Percentiles rank a stretch among this genome's conserved stretches.
Conservation (phyloP, 2,888 invertebrate genomes). For the Sthenelais limicola region DNA sequence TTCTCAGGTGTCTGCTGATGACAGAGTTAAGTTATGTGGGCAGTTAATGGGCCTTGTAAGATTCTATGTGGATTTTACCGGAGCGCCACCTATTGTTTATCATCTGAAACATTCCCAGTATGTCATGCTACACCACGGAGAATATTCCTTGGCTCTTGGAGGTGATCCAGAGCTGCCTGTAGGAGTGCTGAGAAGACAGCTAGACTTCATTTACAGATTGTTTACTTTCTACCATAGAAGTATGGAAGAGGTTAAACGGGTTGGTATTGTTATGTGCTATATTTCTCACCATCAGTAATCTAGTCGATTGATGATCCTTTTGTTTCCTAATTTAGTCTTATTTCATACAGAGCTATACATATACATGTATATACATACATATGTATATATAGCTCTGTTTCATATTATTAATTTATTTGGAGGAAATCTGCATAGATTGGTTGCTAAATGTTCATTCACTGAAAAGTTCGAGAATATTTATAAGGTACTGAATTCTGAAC, state of each 20-base stretch:
- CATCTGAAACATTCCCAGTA: constrained; percentile 91
- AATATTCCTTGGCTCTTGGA: constrained; percentile 85
- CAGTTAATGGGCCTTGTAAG: constrained; percentile 92
- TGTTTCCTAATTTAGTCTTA: too few relatives aligned
- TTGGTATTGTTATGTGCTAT: constrained; percentile 59
- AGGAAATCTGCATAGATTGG: too few relatives aligned
- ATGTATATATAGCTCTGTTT: too few relatives aligned
- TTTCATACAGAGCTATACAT: too few relatives aligned
- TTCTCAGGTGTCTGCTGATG: too few relatives aligned
- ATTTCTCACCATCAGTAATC: too few relatives aligned
- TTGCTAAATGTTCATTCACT: too few relatives aligned
- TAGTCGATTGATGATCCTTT: too few relatives aligned
- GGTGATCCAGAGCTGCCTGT: constrained; percentile 89
- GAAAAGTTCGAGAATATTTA: too few relatives aligned
- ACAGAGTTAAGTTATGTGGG: constrained; percentile 84
- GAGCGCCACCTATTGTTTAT: constrained; percentile 84
- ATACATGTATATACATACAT: too few relatives aligned
- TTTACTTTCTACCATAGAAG: constrained; percentile 89
- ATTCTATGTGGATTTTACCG: constrained; percentile 82
- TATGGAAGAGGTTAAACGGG: constrained; percentile 80
- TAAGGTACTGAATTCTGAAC: too few relatives aligned
- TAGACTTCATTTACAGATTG: constrained; percentile 83
- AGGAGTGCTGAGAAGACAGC: constrained; percentile 84
- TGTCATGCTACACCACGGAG: constrained; percentile 85
- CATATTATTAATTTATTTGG: too few relatives aligned